Percentiles rank a stretch among this genome's conserved stretches.
Conservation (phyloP, 2,888 invertebrate species). For the Thyatira batis region DNA sequence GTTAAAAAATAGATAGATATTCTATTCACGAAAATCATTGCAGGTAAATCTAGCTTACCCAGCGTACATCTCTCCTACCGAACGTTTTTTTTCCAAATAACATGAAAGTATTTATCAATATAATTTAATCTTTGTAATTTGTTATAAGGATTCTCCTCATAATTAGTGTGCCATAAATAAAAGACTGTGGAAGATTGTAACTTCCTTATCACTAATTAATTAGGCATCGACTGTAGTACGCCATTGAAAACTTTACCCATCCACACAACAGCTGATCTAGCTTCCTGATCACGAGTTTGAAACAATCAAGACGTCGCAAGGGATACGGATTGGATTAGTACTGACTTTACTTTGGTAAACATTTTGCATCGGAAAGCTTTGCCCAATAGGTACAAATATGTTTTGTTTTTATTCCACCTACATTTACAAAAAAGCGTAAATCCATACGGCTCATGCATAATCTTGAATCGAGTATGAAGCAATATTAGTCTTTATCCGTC, state of each 20-base stretch:
- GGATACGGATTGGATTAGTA: conserved; percentile 60
- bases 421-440: conserved; percentile 12
- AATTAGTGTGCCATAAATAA: background rate
- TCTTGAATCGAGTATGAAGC: conserved; percentile 12
- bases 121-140: no score
- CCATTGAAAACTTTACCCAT: conserved; percentile 34
- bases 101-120: no score
- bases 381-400: background rate
- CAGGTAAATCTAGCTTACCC: background rate
- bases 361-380: conserved; percentile 28
- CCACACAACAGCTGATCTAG: conserved; percentile 39
- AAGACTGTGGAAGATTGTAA: conserved; percentile 10
- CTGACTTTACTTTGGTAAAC: conserved; percentile 44
- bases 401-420: background rate
- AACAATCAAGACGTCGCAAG: conserved; percentile 66
- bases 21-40: background rate
- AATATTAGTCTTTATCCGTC: conserved; percentile 37
- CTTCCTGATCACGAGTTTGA: conserved; percentile 63
- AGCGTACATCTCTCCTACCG: no score
- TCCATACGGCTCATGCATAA: conserved; percentile 6
- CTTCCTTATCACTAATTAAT: conserved; percentile 38
- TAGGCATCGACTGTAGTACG: conserved; percentile 23
- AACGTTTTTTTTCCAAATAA: no score
- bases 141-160: background rate
- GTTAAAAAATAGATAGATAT: background rate